Evolutionary conservation across 2,797 vertebrate genomes (phyloP).

Genomic region (Notolepis coatsorum): DNA sequence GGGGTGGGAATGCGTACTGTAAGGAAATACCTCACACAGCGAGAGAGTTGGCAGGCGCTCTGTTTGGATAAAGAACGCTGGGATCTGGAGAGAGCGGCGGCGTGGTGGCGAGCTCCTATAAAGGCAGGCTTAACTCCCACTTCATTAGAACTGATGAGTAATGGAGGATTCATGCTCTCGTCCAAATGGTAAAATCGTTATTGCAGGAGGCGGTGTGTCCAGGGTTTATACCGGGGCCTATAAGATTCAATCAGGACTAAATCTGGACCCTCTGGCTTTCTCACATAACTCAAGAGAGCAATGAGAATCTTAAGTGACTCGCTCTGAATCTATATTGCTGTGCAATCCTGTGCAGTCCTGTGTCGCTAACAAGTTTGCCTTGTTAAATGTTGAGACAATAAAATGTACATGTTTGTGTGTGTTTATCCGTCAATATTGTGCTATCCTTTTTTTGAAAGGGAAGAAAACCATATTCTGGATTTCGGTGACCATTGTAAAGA

Average conservation of each 20-base stretch:
- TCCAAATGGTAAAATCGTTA: slow-evolving; percentile 39
- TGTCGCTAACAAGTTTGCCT: not conserved
- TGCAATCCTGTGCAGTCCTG: too few relatives aligned
- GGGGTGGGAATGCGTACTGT: slow-evolving; percentile 40
- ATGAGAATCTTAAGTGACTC: slow-evolving; percentile 31
- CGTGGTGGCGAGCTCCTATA: slow-evolving; percentile 20
- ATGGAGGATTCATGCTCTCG: slow-evolving; percentile 46
- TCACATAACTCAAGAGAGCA: slow-evolving; percentile 24
- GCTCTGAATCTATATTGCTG: slow-evolving; percentile 55
- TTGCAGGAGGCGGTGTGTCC: slow-evolving; percentile 26
- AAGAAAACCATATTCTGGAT: too few relatives aligned
- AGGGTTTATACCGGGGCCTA: slow-evolving; percentile 22
- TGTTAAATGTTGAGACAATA: too few relatives aligned
- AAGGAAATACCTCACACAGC: slow-evolving; percentile 54
- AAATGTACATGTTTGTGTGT: too few relatives aligned
- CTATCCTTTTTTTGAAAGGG: too few relatives aligned
- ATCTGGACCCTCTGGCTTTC: slow-evolving; percentile 14
- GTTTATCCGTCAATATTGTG: too few relatives aligned
- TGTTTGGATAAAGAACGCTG: slow-evolving; percentile 54
- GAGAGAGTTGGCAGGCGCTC: slow-evolving; percentile 48
- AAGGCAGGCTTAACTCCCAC: not conserved
- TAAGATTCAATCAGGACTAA: slow-evolving; percentile 36
- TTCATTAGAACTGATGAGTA: slow-evolving; percentile 36
- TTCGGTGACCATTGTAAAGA: too few relatives aligned
- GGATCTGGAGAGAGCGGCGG: slow-evolving; percentile 33